These are phyloP conservation scores for Rhea pennata DNA, from an alignment of 2,113 vertebrate genomes.

Conservation along the genomic window DNA sequence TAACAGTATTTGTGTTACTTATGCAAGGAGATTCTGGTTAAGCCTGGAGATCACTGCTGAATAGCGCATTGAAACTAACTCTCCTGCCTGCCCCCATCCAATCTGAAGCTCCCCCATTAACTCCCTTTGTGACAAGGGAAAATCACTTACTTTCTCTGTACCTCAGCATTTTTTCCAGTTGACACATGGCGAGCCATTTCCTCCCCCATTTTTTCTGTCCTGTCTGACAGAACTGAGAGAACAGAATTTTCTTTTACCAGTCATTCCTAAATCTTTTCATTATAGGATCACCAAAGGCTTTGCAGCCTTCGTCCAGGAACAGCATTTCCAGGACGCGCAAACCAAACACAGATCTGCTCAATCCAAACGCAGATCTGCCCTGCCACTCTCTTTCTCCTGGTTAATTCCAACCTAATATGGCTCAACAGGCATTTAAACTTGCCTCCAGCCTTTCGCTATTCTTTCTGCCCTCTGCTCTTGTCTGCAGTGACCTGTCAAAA, in stretches of 20 bases:
- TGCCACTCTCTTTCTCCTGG: not conserved
- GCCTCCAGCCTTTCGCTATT: not conserved
- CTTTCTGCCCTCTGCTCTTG: not conserved
- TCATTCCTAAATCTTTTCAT: not conserved
- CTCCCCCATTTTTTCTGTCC: not conserved
- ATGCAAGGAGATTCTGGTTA: not conserved
- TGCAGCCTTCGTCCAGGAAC: not conserved
- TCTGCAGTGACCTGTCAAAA: not conserved
- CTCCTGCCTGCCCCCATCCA: not conserved
- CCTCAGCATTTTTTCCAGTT: not conserved
- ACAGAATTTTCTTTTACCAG: not conserved
- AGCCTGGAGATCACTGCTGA: not conserved
- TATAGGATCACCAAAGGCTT: not conserved
- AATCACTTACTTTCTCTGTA: not conserved
- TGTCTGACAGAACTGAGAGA: not conserved
- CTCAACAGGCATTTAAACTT: not conserved
- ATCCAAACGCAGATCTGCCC: not conserved
- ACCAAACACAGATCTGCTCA: not conserved
- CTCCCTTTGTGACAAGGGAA: not conserved
- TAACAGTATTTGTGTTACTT: conserved; percentile 12
- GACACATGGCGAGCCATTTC: not conserved
- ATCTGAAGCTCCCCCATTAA: not conserved
- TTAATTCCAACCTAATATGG: not conserved
- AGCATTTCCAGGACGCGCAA: not conserved
- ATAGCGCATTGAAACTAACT: not conserved